A percentile compares a stretch with the other conserved stretches of the same genome.
Conservation (phyloP, 2,113 vertebrate genomes). For the Charadrius vociferus region DNA sequence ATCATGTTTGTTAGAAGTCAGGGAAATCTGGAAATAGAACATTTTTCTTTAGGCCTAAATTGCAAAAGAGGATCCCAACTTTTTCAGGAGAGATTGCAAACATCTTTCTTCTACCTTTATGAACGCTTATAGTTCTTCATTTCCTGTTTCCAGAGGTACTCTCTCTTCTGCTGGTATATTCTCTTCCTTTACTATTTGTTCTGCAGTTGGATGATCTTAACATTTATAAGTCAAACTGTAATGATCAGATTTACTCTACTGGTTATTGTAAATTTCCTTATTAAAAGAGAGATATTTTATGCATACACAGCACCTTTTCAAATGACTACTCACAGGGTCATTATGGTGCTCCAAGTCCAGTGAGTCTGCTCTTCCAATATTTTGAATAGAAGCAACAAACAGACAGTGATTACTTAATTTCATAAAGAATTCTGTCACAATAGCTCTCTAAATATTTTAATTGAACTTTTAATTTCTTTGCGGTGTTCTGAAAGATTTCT, state of each 20-base stretch:
- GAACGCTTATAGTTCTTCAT: not conserved
- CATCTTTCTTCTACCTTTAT: not conserved
- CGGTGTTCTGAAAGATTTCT: not conserved
- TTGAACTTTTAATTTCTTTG: not conserved
- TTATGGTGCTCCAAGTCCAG: not conserved
- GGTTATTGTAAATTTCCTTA: not conserved
- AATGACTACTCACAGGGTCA: not conserved
- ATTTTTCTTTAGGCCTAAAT: not conserved
- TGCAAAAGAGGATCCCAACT: not conserved
- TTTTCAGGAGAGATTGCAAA: not conserved
- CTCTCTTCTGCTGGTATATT: not conserved
- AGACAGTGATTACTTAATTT: not conserved
- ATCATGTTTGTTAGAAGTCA: not conserved
- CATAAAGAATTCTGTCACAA: not conserved
- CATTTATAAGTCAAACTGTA: not conserved
- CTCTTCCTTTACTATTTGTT: not conserved
- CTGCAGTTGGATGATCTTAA: not conserved
- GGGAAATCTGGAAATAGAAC: not conserved
- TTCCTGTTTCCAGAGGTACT: not conserved
- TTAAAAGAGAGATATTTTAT: not conserved
- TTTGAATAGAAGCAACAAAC: not conserved
- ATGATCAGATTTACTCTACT: not conserved
- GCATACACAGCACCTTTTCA: not conserved
- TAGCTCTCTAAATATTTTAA: not conserved
- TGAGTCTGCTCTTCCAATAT: not conserved